These are phyloP conservation scores for Aegithalos caudatus DNA, from an alignment of 2,113 vertebrate species.

Conservation along the genomic window DNA sequence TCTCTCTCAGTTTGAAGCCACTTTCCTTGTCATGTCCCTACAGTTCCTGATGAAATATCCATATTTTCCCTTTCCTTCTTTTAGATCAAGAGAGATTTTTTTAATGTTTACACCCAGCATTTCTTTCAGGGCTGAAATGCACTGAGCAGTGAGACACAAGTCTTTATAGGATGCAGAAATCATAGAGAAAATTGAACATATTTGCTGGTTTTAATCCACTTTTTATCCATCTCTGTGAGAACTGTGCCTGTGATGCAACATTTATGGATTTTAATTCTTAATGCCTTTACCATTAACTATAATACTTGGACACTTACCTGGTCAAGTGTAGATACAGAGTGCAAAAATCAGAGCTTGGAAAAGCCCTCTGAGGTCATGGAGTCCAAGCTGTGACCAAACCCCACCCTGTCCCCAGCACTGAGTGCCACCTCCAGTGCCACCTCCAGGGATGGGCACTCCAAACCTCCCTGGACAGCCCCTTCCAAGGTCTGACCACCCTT, in stretches of 20 bases:
- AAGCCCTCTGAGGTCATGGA: accelerated
- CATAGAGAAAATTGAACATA: accelerated
- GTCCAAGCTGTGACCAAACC: accelerated
- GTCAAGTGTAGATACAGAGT: background rate
- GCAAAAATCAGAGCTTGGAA: background rate
- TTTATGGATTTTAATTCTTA: background rate
- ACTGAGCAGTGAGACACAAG: background rate
- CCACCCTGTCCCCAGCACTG: background rate
- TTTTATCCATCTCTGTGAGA: background rate
- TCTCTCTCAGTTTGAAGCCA: background rate
- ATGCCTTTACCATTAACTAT: background rate
- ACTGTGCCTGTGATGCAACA: background rate
- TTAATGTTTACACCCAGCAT: background rate
- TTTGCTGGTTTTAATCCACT: background rate
- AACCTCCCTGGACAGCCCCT: background rate
- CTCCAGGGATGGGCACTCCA: background rate
- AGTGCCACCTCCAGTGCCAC: background rate
- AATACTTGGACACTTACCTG: background rate
- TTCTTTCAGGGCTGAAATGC: background rate
- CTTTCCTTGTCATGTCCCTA: background rate
- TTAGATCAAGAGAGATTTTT: background rate
- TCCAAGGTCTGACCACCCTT: accelerated
- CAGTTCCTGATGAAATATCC: background rate
- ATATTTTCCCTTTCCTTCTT: background rate
- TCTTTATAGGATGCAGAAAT: background rate